Conservation (phyloP, 2,113 vertebrate genomes). For the Gnathonemus echidnorhynchus region DNA sequence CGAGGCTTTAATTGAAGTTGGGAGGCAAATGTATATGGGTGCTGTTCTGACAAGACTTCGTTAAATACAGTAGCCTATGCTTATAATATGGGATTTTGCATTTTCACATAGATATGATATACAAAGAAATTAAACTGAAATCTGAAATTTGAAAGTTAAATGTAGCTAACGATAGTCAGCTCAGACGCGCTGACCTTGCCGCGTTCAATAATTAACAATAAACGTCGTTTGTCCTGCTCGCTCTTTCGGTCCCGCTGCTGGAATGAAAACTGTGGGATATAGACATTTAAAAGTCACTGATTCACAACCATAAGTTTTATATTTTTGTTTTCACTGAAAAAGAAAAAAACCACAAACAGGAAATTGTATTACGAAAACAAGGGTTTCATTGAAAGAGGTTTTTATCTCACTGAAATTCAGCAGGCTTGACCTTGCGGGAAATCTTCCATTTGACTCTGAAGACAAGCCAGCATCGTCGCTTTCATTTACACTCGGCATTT, state of each 20-base stretch:
- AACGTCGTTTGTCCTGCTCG: background rate
- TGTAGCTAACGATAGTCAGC: background rate
- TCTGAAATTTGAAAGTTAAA: background rate
- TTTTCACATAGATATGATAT: too few species aligned
- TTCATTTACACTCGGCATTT: background rate
- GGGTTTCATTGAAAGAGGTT: background rate
- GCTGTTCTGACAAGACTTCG: background rate
- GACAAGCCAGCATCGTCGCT: background rate
- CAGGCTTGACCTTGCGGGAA: background rate
- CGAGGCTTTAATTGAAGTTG: background rate
- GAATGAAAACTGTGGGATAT: background rate
- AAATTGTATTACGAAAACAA: background rate
- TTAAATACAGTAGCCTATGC: background rate
- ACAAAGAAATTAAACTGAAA: background rate
- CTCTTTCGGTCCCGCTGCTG: background rate
- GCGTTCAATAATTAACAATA: slow-evolving; percentile 6
- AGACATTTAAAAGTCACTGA: background rate
- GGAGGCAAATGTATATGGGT: background rate
- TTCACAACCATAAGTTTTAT: background rate
- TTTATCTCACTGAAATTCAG: background rate
- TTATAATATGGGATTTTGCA: too few species aligned
- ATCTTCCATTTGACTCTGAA: background rate
- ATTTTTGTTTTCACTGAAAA: background rate
- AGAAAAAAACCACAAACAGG: background rate
- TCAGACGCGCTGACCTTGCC: background rate